These are phyloP conservation scores for Menura novaehollandiae DNA, from an alignment of 2,113 vertebrate species.

Conservation along the genomic window DNA sequence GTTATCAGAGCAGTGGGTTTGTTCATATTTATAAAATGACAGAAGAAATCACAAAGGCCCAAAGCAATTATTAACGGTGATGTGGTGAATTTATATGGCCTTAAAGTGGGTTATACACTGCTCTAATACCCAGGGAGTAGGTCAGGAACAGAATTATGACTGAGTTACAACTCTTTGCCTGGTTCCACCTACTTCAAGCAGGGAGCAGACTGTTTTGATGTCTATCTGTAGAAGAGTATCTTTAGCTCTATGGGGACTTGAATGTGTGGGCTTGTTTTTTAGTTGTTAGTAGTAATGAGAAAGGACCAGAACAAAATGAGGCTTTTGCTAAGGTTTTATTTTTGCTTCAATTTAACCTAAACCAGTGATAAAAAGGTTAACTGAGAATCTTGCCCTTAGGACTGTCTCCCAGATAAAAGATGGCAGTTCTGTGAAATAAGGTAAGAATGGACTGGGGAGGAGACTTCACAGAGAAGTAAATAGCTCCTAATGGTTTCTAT, in stretches of 20 bases:
- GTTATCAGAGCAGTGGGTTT: neutral
- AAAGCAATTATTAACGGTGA: constrained; percentile 28
- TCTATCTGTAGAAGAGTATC: neutral
- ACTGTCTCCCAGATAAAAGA: neutral
- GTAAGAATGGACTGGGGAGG: neutral
- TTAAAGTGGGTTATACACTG: neutral
- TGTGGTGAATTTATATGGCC: neutral
- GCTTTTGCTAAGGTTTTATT: neutral
- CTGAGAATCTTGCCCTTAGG: neutral
- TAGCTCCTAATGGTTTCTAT: neutral
- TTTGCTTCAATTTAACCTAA: neutral
- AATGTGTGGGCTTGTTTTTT: neutral
- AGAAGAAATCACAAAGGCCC: constrained; percentile 35
- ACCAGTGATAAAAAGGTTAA: neutral
- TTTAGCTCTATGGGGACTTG: neutral
- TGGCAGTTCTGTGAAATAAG: neutral
- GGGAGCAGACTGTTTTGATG: neutral
- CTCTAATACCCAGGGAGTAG: neutral
- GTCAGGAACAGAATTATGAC: neutral
- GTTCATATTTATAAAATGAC: constrained; percentile 3
- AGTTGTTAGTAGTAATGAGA: neutral
- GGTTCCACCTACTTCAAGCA: neutral
- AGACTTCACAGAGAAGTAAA: neutral
- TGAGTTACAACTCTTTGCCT: neutral
- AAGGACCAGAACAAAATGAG: neutral